Conservation (phyloP, 2,797 vertebrate species). For the Sebastes alutus region DNA sequence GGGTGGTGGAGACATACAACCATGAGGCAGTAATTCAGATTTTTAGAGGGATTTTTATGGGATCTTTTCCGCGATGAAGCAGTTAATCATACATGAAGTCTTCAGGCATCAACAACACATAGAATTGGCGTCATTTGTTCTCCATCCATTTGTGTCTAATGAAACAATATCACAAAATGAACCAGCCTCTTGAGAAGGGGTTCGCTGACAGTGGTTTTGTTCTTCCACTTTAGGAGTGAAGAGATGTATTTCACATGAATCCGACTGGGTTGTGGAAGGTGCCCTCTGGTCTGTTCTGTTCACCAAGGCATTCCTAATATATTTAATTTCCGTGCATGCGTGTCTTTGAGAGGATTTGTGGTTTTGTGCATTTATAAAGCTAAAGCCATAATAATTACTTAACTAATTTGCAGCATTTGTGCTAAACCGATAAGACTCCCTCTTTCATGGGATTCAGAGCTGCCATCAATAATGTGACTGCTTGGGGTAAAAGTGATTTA, state of each 20-base stretch:
- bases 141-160: conserved; percentile 49
- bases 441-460: conserved; percentile 71
- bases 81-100: conserved; percentile 49
- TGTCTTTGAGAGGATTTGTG: conserved; percentile 64
- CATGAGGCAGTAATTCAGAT: too few species aligned
- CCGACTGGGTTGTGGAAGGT: conserved; percentile 33
- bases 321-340: conserved; percentile 58
- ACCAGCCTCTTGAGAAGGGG: conserved; percentile 10
- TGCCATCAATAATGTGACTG: conserved; percentile 71
- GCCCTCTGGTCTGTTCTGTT: conserved; percentile 57
- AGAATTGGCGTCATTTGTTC: conserved; percentile 30
- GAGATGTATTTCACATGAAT: conserved; percentile 52
- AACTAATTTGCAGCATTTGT: conserved; percentile 74
- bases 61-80: conserved; percentile 6
- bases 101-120: conserved; percentile 52
- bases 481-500: conserved; percentile 74
- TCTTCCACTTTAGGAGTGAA: conserved; percentile 11
- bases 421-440: conserved; percentile 71
- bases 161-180: conserved; percentile 39
- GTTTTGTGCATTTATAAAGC: conserved; percentile 61
- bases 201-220: conserved; percentile 16
- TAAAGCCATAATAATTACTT: conserved; percentile 74
- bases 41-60: neutral
- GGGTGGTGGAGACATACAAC: too few species aligned
- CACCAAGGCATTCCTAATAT: conserved; percentile 37